Evolutionary conservation across 2,797 vertebrate genomes (phyloP).

Genomic region (Gymnoscopelus microlampas): DNA sequence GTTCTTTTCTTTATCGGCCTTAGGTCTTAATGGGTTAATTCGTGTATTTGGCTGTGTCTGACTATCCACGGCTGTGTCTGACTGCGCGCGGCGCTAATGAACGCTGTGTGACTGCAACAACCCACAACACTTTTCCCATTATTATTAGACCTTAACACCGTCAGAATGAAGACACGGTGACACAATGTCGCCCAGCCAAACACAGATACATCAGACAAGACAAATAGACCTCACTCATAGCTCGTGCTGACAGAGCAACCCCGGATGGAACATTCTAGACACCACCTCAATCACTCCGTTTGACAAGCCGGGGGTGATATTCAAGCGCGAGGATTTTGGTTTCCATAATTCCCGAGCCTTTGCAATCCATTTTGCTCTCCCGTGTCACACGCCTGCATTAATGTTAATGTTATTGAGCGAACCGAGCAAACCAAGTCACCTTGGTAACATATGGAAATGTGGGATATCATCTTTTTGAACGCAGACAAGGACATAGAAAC

Average conservation of each 20-base stretch:
- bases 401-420: slow-evolving; percentile 39
- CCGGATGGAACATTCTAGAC: slow-evolving; percentile 64
- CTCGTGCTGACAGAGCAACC: slow-evolving; percentile 72
- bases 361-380: slow-evolving; percentile 62
- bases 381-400: slow-evolving; percentile 49
- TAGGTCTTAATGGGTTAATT: too few species aligned
- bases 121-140: slow-evolving; percentile 52
- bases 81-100: slow-evolving; percentile 40
- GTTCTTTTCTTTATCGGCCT: too few species aligned
- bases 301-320: slow-evolving; percentile 62
- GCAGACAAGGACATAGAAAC: too few species aligned
- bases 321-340: slow-evolving; percentile 66
- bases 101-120: slow-evolving; percentile 57
- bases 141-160: slow-evolving; percentile 60
- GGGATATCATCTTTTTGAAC: too few species aligned
- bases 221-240: slow-evolving; percentile 70
- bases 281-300: slow-evolving; percentile 70
- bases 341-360: slow-evolving; percentile 68
- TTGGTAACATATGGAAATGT: slow-evolving; percentile 42
- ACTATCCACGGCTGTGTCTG: slow-evolving; percentile 23
- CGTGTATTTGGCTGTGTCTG: slow-evolving; percentile 29
- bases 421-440: slow-evolving; percentile 51
- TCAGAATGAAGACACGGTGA: slow-evolving; percentile 68
- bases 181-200: slow-evolving; percentile 60
- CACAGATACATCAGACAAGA: slow-evolving; percentile 75